Evolutionary conservation across 2,888 invertebrate species (phyloP).

Genomic region (Deilephila porcellus): DNA sequence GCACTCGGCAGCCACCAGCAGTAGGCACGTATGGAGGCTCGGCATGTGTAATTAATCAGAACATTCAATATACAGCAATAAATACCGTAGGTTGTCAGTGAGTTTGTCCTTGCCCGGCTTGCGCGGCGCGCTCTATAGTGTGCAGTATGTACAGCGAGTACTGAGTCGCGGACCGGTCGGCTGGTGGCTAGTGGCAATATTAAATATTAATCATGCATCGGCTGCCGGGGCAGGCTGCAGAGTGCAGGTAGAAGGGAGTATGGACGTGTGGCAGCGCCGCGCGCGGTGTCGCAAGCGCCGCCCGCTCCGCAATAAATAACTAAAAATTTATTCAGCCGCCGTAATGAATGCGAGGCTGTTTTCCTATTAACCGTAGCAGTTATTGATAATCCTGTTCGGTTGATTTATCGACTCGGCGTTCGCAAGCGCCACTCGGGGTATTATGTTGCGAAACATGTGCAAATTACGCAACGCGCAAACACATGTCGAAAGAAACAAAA

Average conservation of each 20-base stretch:
- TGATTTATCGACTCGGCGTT: slow-evolving; percentile 39
- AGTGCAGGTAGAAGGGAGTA: background rate
- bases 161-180: slow-evolving; percentile 63
- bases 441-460: slow-evolving; percentile 10
- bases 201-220: background rate
- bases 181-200: background rate
- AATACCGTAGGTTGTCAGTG: slow-evolving; percentile 71
- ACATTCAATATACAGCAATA: slow-evolving; percentile 75
- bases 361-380: slow-evolving; percentile 45
- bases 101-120: slow-evolving; percentile 70
- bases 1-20: background rate
- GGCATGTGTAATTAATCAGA: slow-evolving; percentile 75
- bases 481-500: background rate
- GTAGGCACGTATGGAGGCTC: slow-evolving; percentile 55
- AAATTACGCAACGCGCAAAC: slow-evolving; percentile 1
- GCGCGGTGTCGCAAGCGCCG: slow-evolving; percentile 35
- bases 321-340: slow-evolving; percentile 49
- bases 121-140: slow-evolving; percentile 43
- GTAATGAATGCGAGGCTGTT: slow-evolving; percentile 46
- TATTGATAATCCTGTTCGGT: slow-evolving; percentile 48
- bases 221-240: background rate
- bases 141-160: no score
- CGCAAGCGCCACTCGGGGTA: background rate
- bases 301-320: slow-evolving; percentile 41
- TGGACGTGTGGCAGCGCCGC: slow-evolving; percentile 43